Conservation (phyloP, 64 coral and sea anemone genomes). For the Stichodactyla mertensii region DNA sequence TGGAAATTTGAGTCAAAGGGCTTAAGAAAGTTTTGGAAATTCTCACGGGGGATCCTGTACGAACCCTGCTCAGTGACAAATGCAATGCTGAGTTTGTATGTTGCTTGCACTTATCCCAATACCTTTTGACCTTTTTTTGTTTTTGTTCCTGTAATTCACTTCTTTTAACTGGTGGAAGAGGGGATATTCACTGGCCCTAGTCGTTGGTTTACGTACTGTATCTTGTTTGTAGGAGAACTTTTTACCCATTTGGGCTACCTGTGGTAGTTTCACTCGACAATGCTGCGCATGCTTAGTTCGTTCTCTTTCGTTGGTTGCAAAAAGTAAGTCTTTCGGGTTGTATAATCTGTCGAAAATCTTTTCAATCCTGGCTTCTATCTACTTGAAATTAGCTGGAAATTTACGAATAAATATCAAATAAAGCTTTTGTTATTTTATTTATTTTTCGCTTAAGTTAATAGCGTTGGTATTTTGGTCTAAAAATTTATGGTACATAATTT, state of each 20-base stretch:
- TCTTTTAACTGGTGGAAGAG: too few relatives aligned
- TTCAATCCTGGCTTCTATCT: neutral
- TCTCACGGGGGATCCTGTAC: too few relatives aligned
- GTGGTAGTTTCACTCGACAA: neutral
- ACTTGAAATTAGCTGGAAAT: neutral
- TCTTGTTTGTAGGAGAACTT: too few relatives aligned
- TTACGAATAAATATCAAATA: neutral
- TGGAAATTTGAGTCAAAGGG: too few relatives aligned
- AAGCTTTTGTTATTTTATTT: neutral
- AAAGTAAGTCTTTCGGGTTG: slow-evolving; percentile 43
- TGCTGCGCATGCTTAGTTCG: slow-evolving; percentile 34
- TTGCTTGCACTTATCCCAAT: too few relatives aligned
- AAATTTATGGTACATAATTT: neutral
- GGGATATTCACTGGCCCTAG: too few relatives aligned
- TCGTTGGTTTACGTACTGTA: too few relatives aligned
- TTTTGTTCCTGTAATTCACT: too few relatives aligned
- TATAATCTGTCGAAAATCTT: slow-evolving; percentile 32
- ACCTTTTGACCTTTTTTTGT: too few relatives aligned
- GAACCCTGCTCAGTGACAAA: too few relatives aligned
- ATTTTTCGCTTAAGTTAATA: neutral
- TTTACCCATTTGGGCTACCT: slow-evolving; percentile 2
- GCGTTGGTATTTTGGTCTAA: neutral
- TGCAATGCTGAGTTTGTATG: too few relatives aligned
- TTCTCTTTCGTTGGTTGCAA: slow-evolving; percentile 61
- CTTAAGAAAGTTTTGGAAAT: too few relatives aligned